Evolutionary conservation across 2,797 vertebrate genomes (phyloP), one percentile per base, ranked within the genome.

Genomic region (Scleropages formosus): DNA sequence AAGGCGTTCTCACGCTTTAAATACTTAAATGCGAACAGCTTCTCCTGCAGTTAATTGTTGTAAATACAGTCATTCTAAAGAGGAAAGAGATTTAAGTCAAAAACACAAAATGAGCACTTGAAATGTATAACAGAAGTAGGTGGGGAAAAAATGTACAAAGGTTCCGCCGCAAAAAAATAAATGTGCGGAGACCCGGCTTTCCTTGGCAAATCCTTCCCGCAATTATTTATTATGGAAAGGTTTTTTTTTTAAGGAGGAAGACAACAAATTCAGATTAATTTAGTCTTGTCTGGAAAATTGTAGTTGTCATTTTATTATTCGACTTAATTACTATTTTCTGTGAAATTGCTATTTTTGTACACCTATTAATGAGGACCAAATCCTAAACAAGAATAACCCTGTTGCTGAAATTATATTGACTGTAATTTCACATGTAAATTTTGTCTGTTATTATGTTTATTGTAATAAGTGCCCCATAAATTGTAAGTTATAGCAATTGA

Each of bases 241-340:
- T 31, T 10, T 16, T 27, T 51, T 72, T 59, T 1, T 13, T 7
- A 4, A 72, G 18, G 31, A 60, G 26, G 70, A 59, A 58, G 11
- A 60, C 26, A n/a, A 22, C 15, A 62, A 31, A 70, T 22, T 4
- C 15, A 22, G 44, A 10, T 47, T 51, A 61, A 46, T 22, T 47
- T 8, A 16, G 24, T 39, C 8, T 39, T 68, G 39, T 60, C 66
- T 68, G 16, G 13, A 20, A 60, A 51, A 31, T 11, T 62, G 16
- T 39, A 51, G 53, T 51, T 39, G 12, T 61, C 4, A 13, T 11
- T 60, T 20, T 76, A 46, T 20, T 47, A 59, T 26, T 69, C 10
- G 39, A 59, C 56, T 68, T 59, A 75, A 69, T 75, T 46, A 15
- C n/a, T 15, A 22, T 22, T 31, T 53, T 61, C 26, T 74, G n/a